Conservation (phyloP, 2,888 invertebrate species). For the Adineta ricciae region DNA sequence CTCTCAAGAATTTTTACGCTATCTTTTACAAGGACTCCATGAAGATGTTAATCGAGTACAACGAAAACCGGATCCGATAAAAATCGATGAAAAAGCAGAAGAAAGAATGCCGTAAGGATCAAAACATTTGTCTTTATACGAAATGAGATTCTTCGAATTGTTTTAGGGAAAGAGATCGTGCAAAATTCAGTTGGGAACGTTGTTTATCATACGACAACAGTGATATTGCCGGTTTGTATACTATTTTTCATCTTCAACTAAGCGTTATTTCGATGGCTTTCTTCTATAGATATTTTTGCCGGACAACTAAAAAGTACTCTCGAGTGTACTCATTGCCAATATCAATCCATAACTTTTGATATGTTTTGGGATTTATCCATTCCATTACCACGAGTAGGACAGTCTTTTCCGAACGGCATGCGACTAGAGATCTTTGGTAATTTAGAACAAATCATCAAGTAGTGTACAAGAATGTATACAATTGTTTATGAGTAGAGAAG, state of each 20-base stretch:
- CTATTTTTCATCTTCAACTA: too few relatives aligned
- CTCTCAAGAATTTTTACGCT: slow-evolving; percentile 74
- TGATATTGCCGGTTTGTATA: slow-evolving; percentile 59
- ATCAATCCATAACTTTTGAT: slow-evolving; percentile 82
- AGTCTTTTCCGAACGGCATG: neutral
- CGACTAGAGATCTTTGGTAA: neutral
- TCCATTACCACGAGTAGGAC: slow-evolving; percentile 61
- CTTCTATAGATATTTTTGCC: slow-evolving; percentile 63
- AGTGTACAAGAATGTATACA: slow-evolving; percentile 75
- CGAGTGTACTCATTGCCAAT: slow-evolving; percentile 74
- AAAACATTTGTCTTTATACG: neutral
- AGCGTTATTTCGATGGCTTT: too few relatives aligned
- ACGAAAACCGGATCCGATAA: slow-evolving; percentile 36
- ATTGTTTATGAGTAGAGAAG: slow-evolving; percentile 79
- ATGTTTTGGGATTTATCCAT: slow-evolving; percentile 88
- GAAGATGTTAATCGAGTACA: slow-evolving; percentile 64
- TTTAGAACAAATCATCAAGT: slow-evolving; percentile 51
- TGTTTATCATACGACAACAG: slow-evolving; percentile 78
- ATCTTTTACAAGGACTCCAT: slow-evolving; percentile 75
- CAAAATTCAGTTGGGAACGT: slow-evolving; percentile 74
- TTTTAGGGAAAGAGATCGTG: slow-evolving; percentile 67
- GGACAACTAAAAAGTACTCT: slow-evolving; percentile 83
- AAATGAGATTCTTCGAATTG: slow-evolving; percentile 42
- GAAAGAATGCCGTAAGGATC: slow-evolving; percentile 35
- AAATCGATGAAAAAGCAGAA: slow-evolving; percentile 40